Base-by-base conservation (phyloP, 2,113 vertebrate species). In the Delphinapterus leucas region DNA sequence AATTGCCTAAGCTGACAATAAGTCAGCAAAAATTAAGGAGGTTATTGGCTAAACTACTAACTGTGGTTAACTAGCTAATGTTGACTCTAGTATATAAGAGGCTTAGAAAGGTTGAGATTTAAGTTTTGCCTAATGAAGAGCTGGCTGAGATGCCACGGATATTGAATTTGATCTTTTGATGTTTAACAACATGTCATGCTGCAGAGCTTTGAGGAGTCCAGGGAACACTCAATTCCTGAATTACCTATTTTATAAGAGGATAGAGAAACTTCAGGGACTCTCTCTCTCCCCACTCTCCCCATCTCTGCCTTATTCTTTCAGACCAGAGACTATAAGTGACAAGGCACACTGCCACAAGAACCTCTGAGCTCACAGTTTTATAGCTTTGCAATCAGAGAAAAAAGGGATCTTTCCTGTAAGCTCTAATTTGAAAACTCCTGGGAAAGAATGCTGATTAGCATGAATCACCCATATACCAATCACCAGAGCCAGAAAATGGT, bases 11-110 rank as follows among this genome's bases (percentile, higher is more conserved):
- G 21, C 6, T 60, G 86, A 92, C 63, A 81, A 23, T 36, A 58
- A 31, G 53, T 82, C 77, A 96, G 83, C 89, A 92, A 93, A 80
- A 97, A n/a, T 80, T 41, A 68, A 20, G 49, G 25, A 41, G 36
- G 58, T 26, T 47, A 47, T 58, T 80, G 79, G 21, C 55, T 61
- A 68, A 63, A 47, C 61, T 38, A 55, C 49, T 55, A 47, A 44
- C 6, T 79, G 20, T 33, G 44, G 33, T 55, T 73, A 36, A 80
- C n/a, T 15, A 61, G 33, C 13, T 71, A 73, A 77, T n/a, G 55
- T 14, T 74, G 33, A 71, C 20, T 38, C 17, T 28, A 44, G 31
- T 31, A 80, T 26, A 65, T 38, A 38, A 94, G 33, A 96, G 3
- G 38, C 12, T 73, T 65, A 36, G n/a, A 49, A 68, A 36, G 4